Conservation (phyloP, 2,888 invertebrate species). For the Odontomyia ornata region DNA sequence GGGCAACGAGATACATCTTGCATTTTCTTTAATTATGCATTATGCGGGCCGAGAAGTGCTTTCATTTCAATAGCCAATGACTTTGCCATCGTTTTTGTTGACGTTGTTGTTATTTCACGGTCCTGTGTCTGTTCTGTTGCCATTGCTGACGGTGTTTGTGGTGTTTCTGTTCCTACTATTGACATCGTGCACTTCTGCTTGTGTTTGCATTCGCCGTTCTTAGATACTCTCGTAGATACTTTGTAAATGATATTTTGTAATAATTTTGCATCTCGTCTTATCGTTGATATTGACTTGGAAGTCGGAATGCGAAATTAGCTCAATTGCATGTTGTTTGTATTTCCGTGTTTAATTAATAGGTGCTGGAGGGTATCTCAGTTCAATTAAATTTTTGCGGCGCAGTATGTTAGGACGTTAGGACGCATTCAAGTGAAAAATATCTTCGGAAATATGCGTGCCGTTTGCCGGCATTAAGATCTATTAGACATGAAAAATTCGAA, state of each 20-base stretch:
- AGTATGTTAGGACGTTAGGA: neutral
- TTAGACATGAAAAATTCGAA: neutral
- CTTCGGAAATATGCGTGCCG: neutral
- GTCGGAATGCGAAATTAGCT: slow-evolving; percentile 36
- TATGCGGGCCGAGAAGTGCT: slow-evolving; percentile 35
- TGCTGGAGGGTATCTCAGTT: slow-evolving; percentile 26
- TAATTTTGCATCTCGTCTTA: slow-evolving; percentile 35
- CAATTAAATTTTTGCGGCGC: slow-evolving; percentile 2
- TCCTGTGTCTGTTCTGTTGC: neutral
- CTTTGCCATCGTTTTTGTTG: slow-evolving; percentile 33
- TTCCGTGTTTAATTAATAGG: slow-evolving; percentile 40
- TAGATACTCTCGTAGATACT: neutral
- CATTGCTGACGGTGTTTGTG: neutral
- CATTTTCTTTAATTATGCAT: slow-evolving; percentile 43
- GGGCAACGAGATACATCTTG: slow-evolving; percentile 36
- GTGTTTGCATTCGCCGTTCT: slow-evolving; percentile 3
- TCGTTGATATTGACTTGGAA: slow-evolving; percentile 34
- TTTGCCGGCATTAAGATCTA: neutral
- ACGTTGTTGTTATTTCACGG: slow-evolving; percentile 12
- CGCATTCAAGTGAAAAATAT: neutral
- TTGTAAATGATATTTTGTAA: slow-evolving; percentile 31
- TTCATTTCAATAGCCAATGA: slow-evolving; percentile 41
- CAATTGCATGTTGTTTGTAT: slow-evolving; percentile 38
- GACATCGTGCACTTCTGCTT: neutral
- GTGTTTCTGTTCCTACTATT: neutral